phyloP scores from a whole-genome alignment of 1,140 invertebrate species.

The Drosophila biarmipes region DNA sequence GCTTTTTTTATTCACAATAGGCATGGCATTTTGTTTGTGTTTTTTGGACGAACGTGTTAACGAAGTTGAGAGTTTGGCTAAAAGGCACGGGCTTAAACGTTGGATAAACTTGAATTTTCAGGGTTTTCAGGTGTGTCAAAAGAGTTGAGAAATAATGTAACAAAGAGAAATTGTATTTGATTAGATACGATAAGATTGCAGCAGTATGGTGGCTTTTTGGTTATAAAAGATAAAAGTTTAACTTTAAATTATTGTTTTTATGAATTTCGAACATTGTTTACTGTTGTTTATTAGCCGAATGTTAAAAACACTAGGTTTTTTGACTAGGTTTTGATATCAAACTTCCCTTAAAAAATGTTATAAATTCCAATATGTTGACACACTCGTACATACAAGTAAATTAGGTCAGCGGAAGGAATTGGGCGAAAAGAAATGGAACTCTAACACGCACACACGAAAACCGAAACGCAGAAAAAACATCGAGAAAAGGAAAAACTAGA shows the following conservation, averaged over 20 bases:
- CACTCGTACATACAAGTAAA: slow-evolving; percentile 17
- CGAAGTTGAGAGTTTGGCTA: slow-evolving; percentile 1
- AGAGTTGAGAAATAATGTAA: background rate
- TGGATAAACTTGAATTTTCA: slow-evolving; percentile 29
- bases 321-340: background rate
- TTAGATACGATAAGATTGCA: slow-evolving; percentile 6
- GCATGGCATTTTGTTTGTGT: slow-evolving; percentile 20
- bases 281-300: too few species aligned
- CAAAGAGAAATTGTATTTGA: slow-evolving; percentile 11
- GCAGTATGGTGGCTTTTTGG: background rate
- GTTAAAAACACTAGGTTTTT: too few species aligned
- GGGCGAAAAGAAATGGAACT: slow-evolving; percentile 19
- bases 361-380: slow-evolving; percentile 14
- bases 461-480: background rate
- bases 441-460: slow-evolving; percentile 22
- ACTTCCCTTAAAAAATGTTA: slow-evolving; percentile 11
- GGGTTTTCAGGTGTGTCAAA: slow-evolving; percentile 14
- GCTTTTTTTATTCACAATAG: slow-evolving; percentile 43
- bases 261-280: too few species aligned
- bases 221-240: background rate
- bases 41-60: slow-evolving; percentile 4
- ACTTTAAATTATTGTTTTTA: background rate
- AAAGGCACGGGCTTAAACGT: slow-evolving; percentile 8
- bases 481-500: slow-evolving; percentile 22
- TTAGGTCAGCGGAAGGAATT: slow-evolving; percentile 29